Conservation (phyloP, 1,140 invertebrate species). For the Drosophila santomea region DNA sequence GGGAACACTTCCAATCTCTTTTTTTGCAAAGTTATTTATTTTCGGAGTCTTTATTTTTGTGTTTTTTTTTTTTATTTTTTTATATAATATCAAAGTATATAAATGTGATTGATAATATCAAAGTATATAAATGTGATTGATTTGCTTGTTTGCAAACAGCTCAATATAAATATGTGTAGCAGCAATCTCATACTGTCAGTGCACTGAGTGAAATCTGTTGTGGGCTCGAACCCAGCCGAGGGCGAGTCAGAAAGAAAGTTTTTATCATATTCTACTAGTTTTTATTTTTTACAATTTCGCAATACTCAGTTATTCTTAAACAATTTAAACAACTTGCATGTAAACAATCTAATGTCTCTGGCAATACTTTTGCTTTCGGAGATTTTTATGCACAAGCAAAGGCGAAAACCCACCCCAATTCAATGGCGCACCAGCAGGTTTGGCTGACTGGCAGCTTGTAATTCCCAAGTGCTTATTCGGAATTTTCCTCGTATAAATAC, state of each 20-base stretch:
- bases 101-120: too few relatives aligned
- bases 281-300: not conserved
- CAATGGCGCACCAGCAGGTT: not conserved
- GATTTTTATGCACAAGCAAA: not conserved
- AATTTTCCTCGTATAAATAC: not conserved
- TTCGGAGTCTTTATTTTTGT: too few relatives aligned
- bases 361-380: not conserved
- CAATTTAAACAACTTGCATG: not conserved
- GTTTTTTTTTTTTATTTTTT: too few relatives aligned
- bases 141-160: too few relatives aligned
- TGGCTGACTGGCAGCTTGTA: not conserved
- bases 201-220: not conserved
- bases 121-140: too few relatives aligned
- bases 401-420: not conserved
- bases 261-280: not conserved
- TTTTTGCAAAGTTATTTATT: not conserved
- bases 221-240: not conserved
- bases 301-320: too few relatives aligned
- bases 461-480: constrained; percentile 6
- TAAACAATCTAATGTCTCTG: too few relatives aligned
- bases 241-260: not conserved
- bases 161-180: not conserved
- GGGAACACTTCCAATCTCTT: constrained; percentile 12
- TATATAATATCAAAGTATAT: too few relatives aligned
- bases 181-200: not conserved